Conservation (phyloP, 2,113 vertebrate species). For the Macrotis lagotis region DNA sequence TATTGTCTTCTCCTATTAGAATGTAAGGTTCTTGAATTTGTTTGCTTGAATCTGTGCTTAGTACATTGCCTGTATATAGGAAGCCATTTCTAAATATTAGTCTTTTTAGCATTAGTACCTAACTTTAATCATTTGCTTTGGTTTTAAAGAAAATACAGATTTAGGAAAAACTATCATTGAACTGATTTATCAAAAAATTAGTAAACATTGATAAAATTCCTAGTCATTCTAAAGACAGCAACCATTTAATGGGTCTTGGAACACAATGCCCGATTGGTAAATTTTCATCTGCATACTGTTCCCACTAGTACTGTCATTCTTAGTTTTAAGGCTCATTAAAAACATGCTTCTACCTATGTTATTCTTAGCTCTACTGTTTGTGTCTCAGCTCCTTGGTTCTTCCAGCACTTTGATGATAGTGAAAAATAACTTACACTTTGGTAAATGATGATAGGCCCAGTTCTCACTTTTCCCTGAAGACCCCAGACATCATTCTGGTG, state of each 20-base stretch:
- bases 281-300: neutral
- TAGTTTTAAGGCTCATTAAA: neutral
- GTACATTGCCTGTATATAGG: neutral
- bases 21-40: neutral
- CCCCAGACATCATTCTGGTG: neutral
- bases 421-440: neutral
- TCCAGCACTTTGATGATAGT: neutral
- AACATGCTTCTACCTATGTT: neutral
- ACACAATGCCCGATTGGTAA: neutral
- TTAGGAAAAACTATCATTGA: constrained; percentile 47
- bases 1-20: neutral
- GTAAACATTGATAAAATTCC: constrained; percentile 74
- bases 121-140: neutral
- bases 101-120: neutral
- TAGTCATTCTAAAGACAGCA: constrained; percentile 71
- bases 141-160: neutral
- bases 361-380: neutral
- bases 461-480: neutral
- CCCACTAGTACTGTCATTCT: neutral
- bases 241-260: neutral
- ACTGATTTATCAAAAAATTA: constrained; percentile 78
- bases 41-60: neutral
- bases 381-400: neutral
- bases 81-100: neutral
- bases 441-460: neutral